Percentiles rank a stretch among this genome's conserved stretches.
Evolutionary conservation across 2,113 vertebrate genomes (phyloP).

Genomic region (Stigmatopora argus): DNA sequence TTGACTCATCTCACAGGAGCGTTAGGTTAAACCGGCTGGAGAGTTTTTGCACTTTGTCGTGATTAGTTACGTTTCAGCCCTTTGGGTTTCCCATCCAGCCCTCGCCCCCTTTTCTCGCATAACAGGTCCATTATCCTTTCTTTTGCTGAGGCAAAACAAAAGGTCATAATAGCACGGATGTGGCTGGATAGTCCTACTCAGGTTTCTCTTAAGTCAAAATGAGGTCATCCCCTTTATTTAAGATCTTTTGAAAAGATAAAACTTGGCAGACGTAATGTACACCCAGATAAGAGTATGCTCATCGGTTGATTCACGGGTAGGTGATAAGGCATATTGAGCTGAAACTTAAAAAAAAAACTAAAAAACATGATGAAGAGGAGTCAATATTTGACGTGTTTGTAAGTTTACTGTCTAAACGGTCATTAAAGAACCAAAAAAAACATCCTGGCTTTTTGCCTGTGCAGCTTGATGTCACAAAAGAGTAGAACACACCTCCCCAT

Average conservation of each 20-base stretch:
- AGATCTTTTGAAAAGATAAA: not conserved
- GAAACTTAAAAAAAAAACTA: conserved; percentile 12
- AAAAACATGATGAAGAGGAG: not conserved
- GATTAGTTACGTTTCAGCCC: conserved; percentile 41
- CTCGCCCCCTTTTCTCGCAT: conserved; percentile 27
- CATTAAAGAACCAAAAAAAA: conserved; percentile 53
- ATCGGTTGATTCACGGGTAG: not conserved
- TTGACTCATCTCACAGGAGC: conserved; percentile 67
- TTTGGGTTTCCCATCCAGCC: conserved; percentile 22
- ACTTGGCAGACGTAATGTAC: not conserved
- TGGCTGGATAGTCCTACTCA: conserved; percentile 28
- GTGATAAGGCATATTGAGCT: not conserved
- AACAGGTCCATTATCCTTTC: conserved; percentile 23
- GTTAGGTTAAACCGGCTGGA: conserved; percentile 56
- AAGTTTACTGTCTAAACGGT: conserved; percentile 25
- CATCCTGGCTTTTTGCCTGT: not conserved
- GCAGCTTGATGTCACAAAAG: conserved; percentile 25
- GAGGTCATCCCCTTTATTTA: conserved; percentile 35
- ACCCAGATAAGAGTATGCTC: not conserved
- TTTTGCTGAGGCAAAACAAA: conserved; percentile 17
- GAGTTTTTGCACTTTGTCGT: conserved; percentile 48
- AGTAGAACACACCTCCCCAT: conserved; percentile 6
- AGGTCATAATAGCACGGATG: conserved; percentile 9
- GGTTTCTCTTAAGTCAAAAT: conserved; percentile 33
- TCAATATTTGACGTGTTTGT: not conserved